Conservation (phyloP, 2,888 invertebrate species). For the Chrysotoxum bicinctum region DNA sequence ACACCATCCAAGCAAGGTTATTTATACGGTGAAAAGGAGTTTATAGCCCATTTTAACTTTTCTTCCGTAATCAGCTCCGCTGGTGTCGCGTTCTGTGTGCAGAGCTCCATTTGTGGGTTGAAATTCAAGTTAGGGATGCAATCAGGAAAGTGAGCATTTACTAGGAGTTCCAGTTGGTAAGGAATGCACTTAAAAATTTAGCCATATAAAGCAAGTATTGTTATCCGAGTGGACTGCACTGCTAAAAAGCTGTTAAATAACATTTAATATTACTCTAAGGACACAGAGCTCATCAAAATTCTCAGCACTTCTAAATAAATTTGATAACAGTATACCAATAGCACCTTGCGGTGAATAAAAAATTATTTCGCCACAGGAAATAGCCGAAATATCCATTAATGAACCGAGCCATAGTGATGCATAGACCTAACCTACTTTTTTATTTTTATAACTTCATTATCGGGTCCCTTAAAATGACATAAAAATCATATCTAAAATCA, state of each 20-base stretch:
- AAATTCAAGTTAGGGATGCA: no score
- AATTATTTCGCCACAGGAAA: constrained; percentile 40
- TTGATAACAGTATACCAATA: not conserved
- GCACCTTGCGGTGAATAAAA: constrained; percentile 2
- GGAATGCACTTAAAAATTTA: no score
- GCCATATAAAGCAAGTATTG: no score
- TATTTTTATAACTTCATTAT: constrained; percentile 65
- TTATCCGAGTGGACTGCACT: no score
- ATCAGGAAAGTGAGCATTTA: no score
- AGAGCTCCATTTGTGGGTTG: no score
- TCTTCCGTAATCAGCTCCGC: no score
- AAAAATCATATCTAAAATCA: constrained; percentile 51
- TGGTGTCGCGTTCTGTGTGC: no score
- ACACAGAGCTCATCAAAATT: not conserved
- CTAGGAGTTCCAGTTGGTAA: no score
- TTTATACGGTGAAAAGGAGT: no score
- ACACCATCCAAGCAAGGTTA: no score
- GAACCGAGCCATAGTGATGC: not conserved
- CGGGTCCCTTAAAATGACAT: constrained; percentile 59
- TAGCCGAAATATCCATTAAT: constrained; percentile 18
- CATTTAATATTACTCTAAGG: not conserved
- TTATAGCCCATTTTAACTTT: no score
- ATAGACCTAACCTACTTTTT: constrained; percentile 58
- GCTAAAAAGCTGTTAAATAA: not conserved
- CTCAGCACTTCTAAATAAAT: not conserved